phyloP scores from a whole-genome alignment of 2,113 vertebrate genomes.

The Heloderma charlesbogerti region DNA sequence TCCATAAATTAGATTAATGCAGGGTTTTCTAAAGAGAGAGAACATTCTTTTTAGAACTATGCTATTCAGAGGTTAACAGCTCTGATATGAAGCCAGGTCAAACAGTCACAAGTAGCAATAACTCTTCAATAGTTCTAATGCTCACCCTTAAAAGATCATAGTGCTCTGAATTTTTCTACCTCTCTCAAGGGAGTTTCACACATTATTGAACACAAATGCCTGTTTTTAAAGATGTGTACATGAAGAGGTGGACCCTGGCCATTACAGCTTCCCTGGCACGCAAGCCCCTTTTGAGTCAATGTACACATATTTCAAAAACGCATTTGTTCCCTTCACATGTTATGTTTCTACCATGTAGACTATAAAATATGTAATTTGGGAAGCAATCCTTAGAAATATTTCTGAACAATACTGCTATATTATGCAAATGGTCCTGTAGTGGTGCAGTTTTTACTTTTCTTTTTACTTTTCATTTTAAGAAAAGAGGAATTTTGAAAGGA shows the following conservation, averaged over 20 bases:
- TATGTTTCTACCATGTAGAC: neutral
- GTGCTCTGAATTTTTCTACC: slow-evolving; percentile 51
- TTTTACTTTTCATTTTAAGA: neutral
- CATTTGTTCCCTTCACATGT: neutral
- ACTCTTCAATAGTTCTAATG: slow-evolving; percentile 74
- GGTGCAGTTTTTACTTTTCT: slow-evolving; percentile 38
- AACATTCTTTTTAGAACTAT: slow-evolving; percentile 64
- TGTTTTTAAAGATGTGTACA: neutral
- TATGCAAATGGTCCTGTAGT: slow-evolving; percentile 26
- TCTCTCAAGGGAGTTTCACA: neutral
- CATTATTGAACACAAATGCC: neutral
- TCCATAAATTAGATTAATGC: slow-evolving; percentile 74
- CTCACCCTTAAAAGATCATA: slow-evolving; percentile 65
- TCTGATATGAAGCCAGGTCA: slow-evolving; percentile 77
- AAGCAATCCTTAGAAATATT: neutral
- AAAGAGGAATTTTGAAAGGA: slow-evolving; percentile 46
- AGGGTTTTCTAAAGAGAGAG: slow-evolving; percentile 63
- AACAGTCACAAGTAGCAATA: slow-evolving; percentile 75
- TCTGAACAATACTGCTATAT: neutral
- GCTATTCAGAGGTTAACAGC: slow-evolving; percentile 77
- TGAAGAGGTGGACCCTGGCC: neutral
- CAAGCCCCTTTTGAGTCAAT: neutral
- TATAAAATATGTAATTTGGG: neutral
- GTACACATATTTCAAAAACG: neutral
- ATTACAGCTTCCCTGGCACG: neutral